Percentiles rank a stretch among this genome's conserved stretches.
These are phyloP conservation scores for Pogonus chalceus DNA, from an alignment of 1,140 invertebrate species.

Conservation along the genomic window DNA sequence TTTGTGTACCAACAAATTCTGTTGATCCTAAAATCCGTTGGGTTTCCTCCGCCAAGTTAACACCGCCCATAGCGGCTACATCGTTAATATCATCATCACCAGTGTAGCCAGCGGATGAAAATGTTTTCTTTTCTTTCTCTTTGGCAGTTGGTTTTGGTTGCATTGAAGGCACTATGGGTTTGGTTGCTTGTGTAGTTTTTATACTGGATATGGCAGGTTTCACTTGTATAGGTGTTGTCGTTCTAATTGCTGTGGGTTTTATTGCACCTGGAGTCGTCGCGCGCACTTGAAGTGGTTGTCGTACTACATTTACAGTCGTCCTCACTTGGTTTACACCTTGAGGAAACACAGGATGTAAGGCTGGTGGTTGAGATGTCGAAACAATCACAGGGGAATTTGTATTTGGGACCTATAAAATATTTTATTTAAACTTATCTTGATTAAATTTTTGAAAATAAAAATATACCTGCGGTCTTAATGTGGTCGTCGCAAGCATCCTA, in stretches of 20 bases:
- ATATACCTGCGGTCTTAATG: slow-evolving; percentile 29
- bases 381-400: slow-evolving; percentile 19
- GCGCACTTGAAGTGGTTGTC: slow-evolving; percentile 28
- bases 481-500: slow-evolving; percentile 24
- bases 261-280: slow-evolving; percentile 17
- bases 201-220: slow-evolving; percentile 14
- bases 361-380: slow-evolving; percentile 31
- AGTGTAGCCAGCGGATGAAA: slow-evolving; percentile 40
- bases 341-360: slow-evolving; percentile 33
- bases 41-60: slow-evolving; percentile 94
- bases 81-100: slow-evolving; percentile 95
- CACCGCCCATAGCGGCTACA: slow-evolving; percentile 97
- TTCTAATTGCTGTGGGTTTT: slow-evolving; percentile 18
- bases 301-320: slow-evolving; percentile 19
- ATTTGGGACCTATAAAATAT: neutral
- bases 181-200: slow-evolving; percentile 24
- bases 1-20: slow-evolving; percentile 92
- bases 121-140: slow-evolving; percentile 55
- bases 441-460: no score
- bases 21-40: slow-evolving; percentile 91
- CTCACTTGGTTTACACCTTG: slow-evolving; percentile 17
- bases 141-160: slow-evolving; percentile 37
- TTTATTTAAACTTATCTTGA: slow-evolving; percentile 25
- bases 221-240: slow-evolving; percentile 15
- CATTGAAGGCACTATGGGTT: slow-evolving; percentile 33